Percentiles rank a stretch among this genome's conserved stretches.
phyloP scores from a whole-genome alignment of 1,140 invertebrate species.

The Probaryconus sp. region DNA sequence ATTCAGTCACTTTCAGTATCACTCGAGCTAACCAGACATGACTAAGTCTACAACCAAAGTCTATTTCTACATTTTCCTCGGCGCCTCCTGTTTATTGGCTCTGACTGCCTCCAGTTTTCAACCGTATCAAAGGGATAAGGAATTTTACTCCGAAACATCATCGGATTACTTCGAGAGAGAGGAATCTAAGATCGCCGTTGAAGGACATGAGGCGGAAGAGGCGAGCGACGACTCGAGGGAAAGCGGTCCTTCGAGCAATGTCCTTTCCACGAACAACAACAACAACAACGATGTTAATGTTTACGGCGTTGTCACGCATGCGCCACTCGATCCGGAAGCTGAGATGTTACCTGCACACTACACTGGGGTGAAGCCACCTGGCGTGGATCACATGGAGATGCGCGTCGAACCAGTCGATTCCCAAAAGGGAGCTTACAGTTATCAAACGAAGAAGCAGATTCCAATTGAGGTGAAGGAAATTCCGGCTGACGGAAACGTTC shows the following conservation, averaged over 20 bases:
- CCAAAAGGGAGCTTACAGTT: neutral
- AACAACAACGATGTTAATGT: slow-evolving; percentile 27
- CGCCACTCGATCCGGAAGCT: slow-evolving; percentile 67
- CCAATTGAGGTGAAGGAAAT: too few species aligned
- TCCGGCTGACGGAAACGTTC: too few species aligned
- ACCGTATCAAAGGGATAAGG: too few species aligned
- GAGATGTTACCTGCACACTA: slow-evolving; percentile 73
- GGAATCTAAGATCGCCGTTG: too few species aligned
- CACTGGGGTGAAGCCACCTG: slow-evolving; percentile 67
- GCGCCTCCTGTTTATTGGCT: too few species aligned
- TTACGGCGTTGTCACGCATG: slow-evolving; percentile 23
- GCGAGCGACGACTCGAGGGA: neutral
- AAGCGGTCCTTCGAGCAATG: neutral
- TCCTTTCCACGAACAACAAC: slow-evolving; percentile 24
- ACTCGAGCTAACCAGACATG: too few species aligned
- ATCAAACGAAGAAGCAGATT: too few species aligned
- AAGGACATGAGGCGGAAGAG: neutral
- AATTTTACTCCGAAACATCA: too few species aligned
- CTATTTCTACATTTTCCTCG: neutral
- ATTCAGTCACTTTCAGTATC: slow-evolving; percentile 64
- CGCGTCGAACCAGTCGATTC: neutral
- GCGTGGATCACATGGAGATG: slow-evolving; percentile 74
- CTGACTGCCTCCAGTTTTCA: too few species aligned
- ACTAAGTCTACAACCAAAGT: too few species aligned
- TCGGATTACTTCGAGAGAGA: too few species aligned